Evolutionary conservation across 1,140 invertebrate species (phyloP), one percentile per base, ranked within the genome.

Genomic region (Fopius arisanus): DNA sequence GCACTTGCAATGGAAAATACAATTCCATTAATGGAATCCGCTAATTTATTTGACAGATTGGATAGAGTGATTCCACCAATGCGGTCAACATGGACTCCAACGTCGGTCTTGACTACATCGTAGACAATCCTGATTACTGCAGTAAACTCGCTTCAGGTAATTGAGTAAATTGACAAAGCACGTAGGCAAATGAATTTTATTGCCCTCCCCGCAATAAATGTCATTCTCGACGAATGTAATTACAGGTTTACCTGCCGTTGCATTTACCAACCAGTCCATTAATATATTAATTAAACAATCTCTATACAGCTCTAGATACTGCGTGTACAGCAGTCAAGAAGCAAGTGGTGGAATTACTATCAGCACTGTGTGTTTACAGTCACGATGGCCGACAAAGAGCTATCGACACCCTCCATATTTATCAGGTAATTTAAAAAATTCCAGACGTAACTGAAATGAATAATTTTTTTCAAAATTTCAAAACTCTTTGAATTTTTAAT

Each of bases 81-180:
- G 83, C 83, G 78, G 83, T 81, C 81, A 85, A 82, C 78, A 95
- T 95, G 94, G 94, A 96, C 90, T 95, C 95, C 78, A 91, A 94
- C 79, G 94, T 96, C 83, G 95, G 95, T 80, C 90, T 97, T 84
- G 96, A 97, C 90, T 96, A 96, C 86, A 97, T 97, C 84, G 94
- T 97, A 69, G 95, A 97, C 85, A 96, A 96, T 89, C 93, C 93
- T 75, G 96, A 96, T 86, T 98, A 98, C 88, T 95, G 96, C 77
- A 90, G 92, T 67, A 96, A 97, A 89, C 92, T 98, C 81, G 96
- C 96, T 41, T 93, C 91, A 83, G 93, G 93, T 94, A 89, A 65
- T 28, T 26, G 14, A 26, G 16, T 26, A 12, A 4, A 62, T 21
- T 28, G 9, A 28, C 26, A 62, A 62, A 62, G 26, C 26, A n/a